Evolutionary conservation across 2,888 invertebrate species (phyloP), one percentile per base, ranked within the genome.

Genomic region (Andrena trimmerana): DNA sequence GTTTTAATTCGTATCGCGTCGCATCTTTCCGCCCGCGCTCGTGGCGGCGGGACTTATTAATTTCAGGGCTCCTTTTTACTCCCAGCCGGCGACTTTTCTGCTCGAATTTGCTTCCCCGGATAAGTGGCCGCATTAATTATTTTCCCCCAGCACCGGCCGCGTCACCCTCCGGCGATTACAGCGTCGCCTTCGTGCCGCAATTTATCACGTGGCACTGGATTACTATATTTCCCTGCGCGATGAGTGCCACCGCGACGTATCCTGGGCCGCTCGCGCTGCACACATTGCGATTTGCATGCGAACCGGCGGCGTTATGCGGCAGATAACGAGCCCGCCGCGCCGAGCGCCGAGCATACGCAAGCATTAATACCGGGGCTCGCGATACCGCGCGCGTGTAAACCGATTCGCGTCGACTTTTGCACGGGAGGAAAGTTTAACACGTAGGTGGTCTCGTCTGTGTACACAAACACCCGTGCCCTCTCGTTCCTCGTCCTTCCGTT

Each of bases 371-470:
- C 75, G 77, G 69, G 57, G 27, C 57, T 59, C 79, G 85, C 73
- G 86, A 88, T 83, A 88, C 79, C 80, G 78, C 73, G 90, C 88
- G 90, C 88, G 90, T 90, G 90, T 89, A 87, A 89, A 90, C 89
- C 89, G 90, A 90, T 90, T 90, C 90, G 83, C 86, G 90, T 87
- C 89, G 90, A 88, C 88, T 88, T 87, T 88, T 86, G 90, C 90
- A 81, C 83, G 77, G 59, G 79, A 83, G 88, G 82, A 90, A 89
- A 88, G 83, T 88, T 88, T 88, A 89, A 89, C 90, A 81, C 78
- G 82, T 69, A 66, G 71, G 71, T 76, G 84, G 73, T 78, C 70
- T 48, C 75, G 74, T 67, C 65, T 71, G 70, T 67, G 69, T 54
- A 66, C 79, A 78, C 82, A 70, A 75, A 75, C 50, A 66, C 70